phyloP scores from a whole-genome alignment of 1,140 invertebrate genomes.

The Ostrea edulis region DNA sequence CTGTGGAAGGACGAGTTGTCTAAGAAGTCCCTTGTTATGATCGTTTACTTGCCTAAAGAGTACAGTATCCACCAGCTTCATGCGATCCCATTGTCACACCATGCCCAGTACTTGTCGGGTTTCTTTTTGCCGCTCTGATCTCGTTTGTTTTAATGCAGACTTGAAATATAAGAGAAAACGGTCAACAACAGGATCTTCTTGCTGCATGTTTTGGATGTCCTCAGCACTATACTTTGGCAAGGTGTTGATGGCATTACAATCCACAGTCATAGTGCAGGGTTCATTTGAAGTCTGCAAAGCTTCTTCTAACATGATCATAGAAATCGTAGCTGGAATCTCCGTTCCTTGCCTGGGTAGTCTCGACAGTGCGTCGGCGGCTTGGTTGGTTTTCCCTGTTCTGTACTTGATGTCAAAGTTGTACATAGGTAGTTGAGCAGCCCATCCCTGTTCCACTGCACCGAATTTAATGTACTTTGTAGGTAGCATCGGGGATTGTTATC shows the following conservation, averaged over 20 bases:
- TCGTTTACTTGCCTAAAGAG: conserved; percentile 37
- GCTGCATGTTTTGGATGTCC: conserved; percentile 36
- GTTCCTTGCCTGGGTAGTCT: conserved; percentile 41
- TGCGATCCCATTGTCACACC: conserved; percentile 41
- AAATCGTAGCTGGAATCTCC: conserved; percentile 9
- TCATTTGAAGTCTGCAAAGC: conserved; percentile 26
- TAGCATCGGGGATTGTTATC: conserved; percentile 59
- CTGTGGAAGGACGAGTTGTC: conserved; percentile 45
- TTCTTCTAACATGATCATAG: conserved; percentile 14
- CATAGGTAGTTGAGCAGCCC: conserved; percentile 39
- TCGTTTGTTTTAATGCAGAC: conserved; percentile 5
- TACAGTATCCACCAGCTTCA: conserved; percentile 30
- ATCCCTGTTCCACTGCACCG: conserved; percentile 40
- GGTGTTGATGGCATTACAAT: conserved; percentile 29
- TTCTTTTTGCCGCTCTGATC: neutral
- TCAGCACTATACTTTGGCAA: conserved; percentile 32
- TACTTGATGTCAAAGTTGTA: conserved; percentile 55
- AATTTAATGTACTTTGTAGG: conserved; percentile 44
- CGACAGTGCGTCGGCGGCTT: conserved; percentile 52
- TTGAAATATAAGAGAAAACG: conserved; percentile 16
- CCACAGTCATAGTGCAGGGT: neutral
- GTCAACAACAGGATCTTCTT: conserved; percentile 20
- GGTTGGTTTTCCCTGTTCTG: conserved; percentile 46
- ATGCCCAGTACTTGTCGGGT: conserved; percentile 2
- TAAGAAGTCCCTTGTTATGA: conserved; percentile 11